These are phyloP conservation scores for Myotis daubentonii DNA, from an alignment of 2,797 vertebrate species.

Conservation along the genomic window DNA sequence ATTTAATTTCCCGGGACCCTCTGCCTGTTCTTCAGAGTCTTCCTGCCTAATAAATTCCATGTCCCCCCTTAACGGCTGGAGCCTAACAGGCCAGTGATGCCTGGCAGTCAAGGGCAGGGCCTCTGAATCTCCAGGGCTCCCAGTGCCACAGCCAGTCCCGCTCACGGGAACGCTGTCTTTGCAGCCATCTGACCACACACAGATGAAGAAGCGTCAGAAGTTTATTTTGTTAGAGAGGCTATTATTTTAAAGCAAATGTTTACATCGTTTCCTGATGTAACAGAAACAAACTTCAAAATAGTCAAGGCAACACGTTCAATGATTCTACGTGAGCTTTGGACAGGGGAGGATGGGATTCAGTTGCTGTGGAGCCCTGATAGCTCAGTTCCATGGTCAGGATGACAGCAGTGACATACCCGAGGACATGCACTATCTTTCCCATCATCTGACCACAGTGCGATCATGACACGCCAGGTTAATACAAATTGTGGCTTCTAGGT, in stretches of 20 bases:
- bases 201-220: slow-evolving; percentile 6
- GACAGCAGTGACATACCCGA: background rate
- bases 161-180: background rate
- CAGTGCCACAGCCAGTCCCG: background rate
- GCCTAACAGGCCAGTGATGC: background rate
- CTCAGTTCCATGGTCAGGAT: slow-evolving; percentile 51
- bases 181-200: background rate
- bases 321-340: slow-evolving; percentile 59
- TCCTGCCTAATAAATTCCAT: background rate
- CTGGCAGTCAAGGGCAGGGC: background rate
- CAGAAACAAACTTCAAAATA: slow-evolving; percentile 62
- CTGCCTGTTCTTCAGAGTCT: background rate
- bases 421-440: slow-evolving; percentile 38
- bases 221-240: slow-evolving; percentile 19
- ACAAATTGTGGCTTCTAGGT: slow-evolving; percentile 43
- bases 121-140: background rate
- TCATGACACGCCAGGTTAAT: slow-evolving; percentile 29
- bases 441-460: slow-evolving; percentile 53
- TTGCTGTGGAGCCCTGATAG: slow-evolving; percentile 51
- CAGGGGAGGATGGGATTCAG: slow-evolving; percentile 62
- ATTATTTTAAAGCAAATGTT: slow-evolving; percentile 52
- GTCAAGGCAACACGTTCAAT: slow-evolving; percentile 27
- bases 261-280: slow-evolving; percentile 26
- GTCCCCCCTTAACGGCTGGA: background rate
- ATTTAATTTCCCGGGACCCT: slow-evolving; percentile 5